Evolutionary conservation across 2,113 vertebrate species (phyloP), one percentile per base, ranked within the genome.

Genomic region (Trogon surrucura): DNA sequence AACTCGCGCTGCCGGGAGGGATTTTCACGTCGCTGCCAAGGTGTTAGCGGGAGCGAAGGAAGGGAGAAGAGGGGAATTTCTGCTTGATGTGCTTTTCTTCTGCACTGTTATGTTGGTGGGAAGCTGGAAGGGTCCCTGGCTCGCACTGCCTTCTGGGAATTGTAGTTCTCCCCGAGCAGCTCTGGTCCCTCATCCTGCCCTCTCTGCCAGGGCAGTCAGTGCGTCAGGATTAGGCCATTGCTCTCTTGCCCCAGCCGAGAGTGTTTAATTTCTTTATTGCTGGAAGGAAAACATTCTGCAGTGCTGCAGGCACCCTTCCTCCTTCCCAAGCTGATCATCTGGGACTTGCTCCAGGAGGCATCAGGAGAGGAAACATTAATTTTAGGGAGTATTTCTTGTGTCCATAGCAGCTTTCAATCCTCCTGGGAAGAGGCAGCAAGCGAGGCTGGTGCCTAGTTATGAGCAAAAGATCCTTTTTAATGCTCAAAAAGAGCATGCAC

Each of bases 131-230:
- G 26, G 57, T 75, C 73, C n/a, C 57, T 5, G 1, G 29, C 23
- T 92, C 22, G n/a, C 54, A 17, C 34, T 71, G 95, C 91, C 89
- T 89, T 61, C 62, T 94, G 96, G 96, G 95, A 87, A 56, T 91
- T 91, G 95, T 95, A 91, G 94, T 95, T 19, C 62, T 66, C 15
- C 19, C 3, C 3, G 7, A 17, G 19, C 38, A 74, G 56, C 51
- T 6, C 45, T 36, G 45, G 16, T 51, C 8, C 64, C 56, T 6
- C 17, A 3, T 10, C 56, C 60, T 62, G 16, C 27, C 9, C 12
- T 19, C 22, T 2, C 11, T 30, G 41, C 19, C 48, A 34, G 7
- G 48, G 51, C 54, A 47, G 67, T 15, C 36, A 0, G 19, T 6
- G 15, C 36, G 32, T 26, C 74, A 56, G 47, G 30, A 56, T 75